phyloP scores from a whole-genome alignment of 2,888 invertebrate species.

The Meganola albula region DNA sequence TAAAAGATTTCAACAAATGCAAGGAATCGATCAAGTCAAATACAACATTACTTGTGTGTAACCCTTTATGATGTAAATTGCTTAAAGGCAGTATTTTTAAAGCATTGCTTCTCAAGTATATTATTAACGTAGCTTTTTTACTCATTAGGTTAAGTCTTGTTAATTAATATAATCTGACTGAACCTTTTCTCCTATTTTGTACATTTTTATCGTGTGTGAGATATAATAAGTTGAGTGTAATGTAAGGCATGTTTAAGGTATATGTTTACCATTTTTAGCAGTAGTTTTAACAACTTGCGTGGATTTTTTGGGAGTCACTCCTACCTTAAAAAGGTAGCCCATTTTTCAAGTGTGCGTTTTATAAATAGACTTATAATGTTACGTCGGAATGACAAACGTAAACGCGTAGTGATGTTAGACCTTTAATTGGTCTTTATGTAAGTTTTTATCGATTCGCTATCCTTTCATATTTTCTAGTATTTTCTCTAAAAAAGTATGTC shows the following conservation, averaged over 20 bases:
- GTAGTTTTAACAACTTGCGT: constrained; percentile 15
- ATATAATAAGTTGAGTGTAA: constrained; percentile 34
- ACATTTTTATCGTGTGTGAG: constrained; percentile 48
- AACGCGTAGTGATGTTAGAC: too few relatives aligned
- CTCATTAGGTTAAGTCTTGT: constrained; percentile 53
- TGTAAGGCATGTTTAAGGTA: constrained; percentile 31
- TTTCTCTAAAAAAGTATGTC: too few relatives aligned
- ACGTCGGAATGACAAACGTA: too few relatives aligned
- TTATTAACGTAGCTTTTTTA: constrained; percentile 70
- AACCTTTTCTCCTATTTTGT: constrained; percentile 49
- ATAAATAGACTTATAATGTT: too few relatives aligned
- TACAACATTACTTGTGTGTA: too few relatives aligned
- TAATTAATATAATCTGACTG: constrained; percentile 57
- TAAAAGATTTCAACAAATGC: too few relatives aligned
- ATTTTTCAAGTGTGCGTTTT: constrained; percentile 35
- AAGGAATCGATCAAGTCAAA: too few relatives aligned
- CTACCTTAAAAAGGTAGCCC: constrained; percentile 54
- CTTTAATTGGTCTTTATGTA: too few relatives aligned
- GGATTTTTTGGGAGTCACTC: constrained; percentile 25
- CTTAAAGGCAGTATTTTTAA: constrained; percentile 61
- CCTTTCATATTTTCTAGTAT: too few relatives aligned
- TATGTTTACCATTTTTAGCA: constrained; percentile 29
- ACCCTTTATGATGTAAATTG: constrained; percentile 51
- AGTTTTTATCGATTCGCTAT: too few relatives aligned
- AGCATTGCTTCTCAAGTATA: constrained; percentile 52